Evolutionary conservation across 2,113 vertebrate genomes (phyloP).

Genomic region (Fregetta grallaria): DNA sequence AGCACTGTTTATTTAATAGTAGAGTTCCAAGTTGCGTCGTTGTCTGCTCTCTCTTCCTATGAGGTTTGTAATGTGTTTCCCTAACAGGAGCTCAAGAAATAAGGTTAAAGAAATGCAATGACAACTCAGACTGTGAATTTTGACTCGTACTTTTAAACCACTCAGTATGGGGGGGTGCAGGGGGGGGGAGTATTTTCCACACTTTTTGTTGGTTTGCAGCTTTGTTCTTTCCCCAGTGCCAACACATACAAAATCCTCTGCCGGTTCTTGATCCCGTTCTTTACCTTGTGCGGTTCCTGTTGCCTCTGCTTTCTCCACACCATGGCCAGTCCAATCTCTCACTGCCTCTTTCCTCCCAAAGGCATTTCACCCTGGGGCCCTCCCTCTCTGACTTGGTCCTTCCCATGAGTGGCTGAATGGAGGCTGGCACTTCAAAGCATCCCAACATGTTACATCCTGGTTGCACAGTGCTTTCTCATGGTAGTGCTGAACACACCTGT

Average conservation of each 20-base stretch:
- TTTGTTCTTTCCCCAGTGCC: not conserved
- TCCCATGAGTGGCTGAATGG: not conserved
- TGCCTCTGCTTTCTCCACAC: not conserved
- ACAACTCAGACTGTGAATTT: not conserved
- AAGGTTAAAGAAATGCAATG: not conserved
- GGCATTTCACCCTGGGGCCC: not conserved
- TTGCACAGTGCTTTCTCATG: not conserved
- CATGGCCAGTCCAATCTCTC: not conserved
- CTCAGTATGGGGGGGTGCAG: fast-evolving
- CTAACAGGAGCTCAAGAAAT: not conserved
- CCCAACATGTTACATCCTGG: fast-evolving
- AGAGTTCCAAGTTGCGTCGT: not conserved
- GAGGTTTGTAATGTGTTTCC: not conserved
- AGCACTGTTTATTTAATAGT: conserved; percentile 29
- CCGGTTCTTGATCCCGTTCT: not conserved
- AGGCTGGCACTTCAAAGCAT: not conserved
- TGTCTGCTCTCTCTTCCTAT: not conserved
- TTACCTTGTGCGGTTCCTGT: not conserved
- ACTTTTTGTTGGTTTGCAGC: not conserved
- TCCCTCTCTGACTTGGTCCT: not conserved
- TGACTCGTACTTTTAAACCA: not conserved
- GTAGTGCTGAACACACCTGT: not conserved
- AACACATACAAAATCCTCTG: not conserved
- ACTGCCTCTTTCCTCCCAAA: not conserved
- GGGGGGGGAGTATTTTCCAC: not conserved